Evolutionary conservation across 30 jellyfish, hydroid and myxozoan genomes (phyloP).

Genomic region (Mastigias papua): DNA sequence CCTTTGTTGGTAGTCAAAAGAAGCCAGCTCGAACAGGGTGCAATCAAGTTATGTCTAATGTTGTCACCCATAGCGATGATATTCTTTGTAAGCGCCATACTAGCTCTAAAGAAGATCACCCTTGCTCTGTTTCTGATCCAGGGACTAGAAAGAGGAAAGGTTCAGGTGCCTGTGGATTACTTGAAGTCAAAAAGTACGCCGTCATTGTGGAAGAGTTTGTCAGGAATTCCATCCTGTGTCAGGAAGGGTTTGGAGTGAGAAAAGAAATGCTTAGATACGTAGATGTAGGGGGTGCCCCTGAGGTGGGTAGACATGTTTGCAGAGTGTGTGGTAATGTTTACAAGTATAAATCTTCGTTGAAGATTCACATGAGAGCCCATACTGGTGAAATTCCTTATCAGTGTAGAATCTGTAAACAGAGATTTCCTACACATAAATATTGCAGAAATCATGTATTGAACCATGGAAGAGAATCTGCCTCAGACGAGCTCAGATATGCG

Average conservation of each 20-base stretch:
- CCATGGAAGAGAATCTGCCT: slow-evolving; percentile 25
- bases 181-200: not conserved
- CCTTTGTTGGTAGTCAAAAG: too few relatives aligned
- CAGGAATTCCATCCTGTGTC: not conserved
- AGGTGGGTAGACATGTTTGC: slow-evolving; percentile 14
- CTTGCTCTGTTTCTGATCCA: not conserved
- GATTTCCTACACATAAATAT: slow-evolving; percentile 6
- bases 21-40: too few relatives aligned
- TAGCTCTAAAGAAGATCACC: not conserved
- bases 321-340: slow-evolving; percentile 25
- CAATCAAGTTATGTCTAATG: too few relatives aligned
- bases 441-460: slow-evolving; percentile 43
- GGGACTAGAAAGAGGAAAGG: not conserved
- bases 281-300: slow-evolving; percentile 26
- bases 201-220: slow-evolving; percentile 8
- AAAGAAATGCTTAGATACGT: slow-evolving; percentile 8
- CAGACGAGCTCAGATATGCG: slow-evolving; percentile 16
- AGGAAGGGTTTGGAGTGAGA: slow-evolving; percentile 36
- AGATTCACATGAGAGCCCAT: slow-evolving; percentile 43
- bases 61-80: not conserved
- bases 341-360: slow-evolving; percentile 48
- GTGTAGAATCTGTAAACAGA: slow-evolving; percentile 48
- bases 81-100: not conserved
- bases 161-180: not conserved
- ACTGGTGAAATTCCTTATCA: slow-evolving; percentile 59